phyloP scores from a whole-genome alignment of 2,797 vertebrate genomes.

The Arnoldichthys spilopterus region DNA sequence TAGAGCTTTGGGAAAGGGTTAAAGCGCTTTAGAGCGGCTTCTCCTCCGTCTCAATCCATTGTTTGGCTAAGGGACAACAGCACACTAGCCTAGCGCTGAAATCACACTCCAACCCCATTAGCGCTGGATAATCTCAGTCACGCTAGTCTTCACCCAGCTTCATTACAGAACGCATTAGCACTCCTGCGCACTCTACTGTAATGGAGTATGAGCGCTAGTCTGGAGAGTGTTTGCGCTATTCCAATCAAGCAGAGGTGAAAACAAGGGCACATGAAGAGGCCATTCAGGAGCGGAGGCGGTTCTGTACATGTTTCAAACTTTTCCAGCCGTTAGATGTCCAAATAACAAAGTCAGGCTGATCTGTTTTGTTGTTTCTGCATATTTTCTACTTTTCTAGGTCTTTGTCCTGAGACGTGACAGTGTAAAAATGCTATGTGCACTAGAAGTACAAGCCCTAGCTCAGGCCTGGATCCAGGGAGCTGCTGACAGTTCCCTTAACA shows the following conservation, averaged over 20 bases:
- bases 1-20: conserved; percentile 37
- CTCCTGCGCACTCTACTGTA: conserved; percentile 24
- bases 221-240: conserved; percentile 32
- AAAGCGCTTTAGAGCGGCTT: conserved; percentile 25
- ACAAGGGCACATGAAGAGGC: conserved; percentile 31
- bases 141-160: conserved; percentile 47
- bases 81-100: conserved; percentile 35
- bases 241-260: conserved; percentile 35
- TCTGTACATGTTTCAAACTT: not conserved
- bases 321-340: not conserved
- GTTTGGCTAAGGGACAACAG: conserved; percentile 44
- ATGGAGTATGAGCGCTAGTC: conserved; percentile 37
- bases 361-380: not conserved
- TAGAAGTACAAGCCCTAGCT: not conserved
- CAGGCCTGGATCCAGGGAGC: not conserved
- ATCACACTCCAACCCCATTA: conserved; percentile 53
- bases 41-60: conserved; percentile 1
- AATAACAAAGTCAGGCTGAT: not conserved
- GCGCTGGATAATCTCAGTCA: conserved; percentile 53
- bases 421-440: not conserved
- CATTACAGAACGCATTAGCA: conserved; percentile 48
- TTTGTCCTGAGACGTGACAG: not conserved
- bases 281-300: not conserved
- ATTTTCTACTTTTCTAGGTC: not conserved
- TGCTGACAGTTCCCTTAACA: conserved; percentile 16